These are phyloP conservation scores for Sebastes oblongus DNA, from an alignment of 2,797 vertebrate genomes.

Conservation along the genomic window DNA sequence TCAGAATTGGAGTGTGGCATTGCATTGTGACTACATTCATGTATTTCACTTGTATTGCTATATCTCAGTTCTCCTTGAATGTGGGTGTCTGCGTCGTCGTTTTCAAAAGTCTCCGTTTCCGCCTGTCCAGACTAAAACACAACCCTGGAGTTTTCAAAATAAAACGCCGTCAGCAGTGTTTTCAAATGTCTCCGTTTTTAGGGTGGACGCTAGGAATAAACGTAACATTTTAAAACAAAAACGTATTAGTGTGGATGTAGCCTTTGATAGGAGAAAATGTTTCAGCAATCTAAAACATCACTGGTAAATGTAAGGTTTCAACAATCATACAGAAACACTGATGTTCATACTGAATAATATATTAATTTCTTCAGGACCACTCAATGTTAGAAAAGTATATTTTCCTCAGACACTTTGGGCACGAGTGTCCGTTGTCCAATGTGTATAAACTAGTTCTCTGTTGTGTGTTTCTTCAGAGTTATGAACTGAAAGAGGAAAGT, in stretches of 20 bases:
- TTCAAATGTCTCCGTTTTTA: too few relatives aligned
- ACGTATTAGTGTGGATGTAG: too few relatives aligned
- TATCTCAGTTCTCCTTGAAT: too few relatives aligned
- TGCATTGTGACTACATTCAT: too few relatives aligned
- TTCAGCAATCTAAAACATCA: not conserved
- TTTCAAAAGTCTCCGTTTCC: too few relatives aligned
- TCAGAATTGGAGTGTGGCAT: too few relatives aligned
- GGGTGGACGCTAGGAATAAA: accelerated
- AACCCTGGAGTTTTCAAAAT: too few relatives aligned
- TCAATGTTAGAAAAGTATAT: not conserved
- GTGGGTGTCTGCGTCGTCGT: too few relatives aligned
- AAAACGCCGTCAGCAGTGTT: too few relatives aligned
- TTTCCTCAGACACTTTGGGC: not conserved
- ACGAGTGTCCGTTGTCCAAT: not conserved
- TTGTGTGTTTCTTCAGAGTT: slow-evolving; percentile 81
- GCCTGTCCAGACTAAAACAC: accelerated
- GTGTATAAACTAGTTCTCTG: not conserved
- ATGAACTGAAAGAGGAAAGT: slow-evolving; percentile 90
- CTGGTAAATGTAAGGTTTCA: too few relatives aligned
- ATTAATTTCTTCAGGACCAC: not conserved
- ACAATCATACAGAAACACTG: not conserved
- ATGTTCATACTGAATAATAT: not conserved
- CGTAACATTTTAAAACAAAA: not conserved
- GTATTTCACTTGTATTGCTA: too few relatives aligned
- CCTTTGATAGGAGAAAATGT: not conserved